These are phyloP conservation scores for Oncorhynchus nerka DNA, from an alignment of 2,113 vertebrate species.

Conservation along the genomic window DNA sequence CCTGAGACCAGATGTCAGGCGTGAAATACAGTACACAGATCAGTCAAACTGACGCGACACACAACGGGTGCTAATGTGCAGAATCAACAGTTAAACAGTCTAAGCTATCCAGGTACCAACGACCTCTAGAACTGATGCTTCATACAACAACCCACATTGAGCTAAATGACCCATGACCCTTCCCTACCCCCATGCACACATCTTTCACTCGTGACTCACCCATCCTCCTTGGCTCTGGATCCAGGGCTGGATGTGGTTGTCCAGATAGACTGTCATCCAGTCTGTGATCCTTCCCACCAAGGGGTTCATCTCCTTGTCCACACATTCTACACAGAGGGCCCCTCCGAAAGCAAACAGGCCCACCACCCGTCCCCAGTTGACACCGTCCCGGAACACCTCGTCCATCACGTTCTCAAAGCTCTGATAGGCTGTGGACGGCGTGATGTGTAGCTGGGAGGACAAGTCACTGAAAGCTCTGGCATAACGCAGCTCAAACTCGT, in stretches of 20 bases:
- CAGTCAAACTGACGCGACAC: neutral
- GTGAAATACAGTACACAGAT: neutral
- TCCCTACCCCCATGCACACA: too few relatives aligned
- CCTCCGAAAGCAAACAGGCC: slow-evolving; percentile 97
- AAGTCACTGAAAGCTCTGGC: slow-evolving; percentile 91
- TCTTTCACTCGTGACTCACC: slow-evolving; percentile 77
- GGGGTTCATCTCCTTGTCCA: slow-evolving; percentile 95
- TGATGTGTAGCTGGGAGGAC: slow-evolving; percentile 96
- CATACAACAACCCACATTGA: too few relatives aligned
- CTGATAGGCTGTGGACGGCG: slow-evolving; percentile 89
- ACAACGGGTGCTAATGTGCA: neutral
- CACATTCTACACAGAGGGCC: slow-evolving; percentile 93
- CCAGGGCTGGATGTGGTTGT: slow-evolving; percentile 93
- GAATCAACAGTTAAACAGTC: neutral
- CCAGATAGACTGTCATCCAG: slow-evolving; percentile 98
- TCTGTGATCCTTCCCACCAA: slow-evolving; percentile 87
- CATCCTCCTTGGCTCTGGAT: slow-evolving; percentile 95
- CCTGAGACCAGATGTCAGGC: too few relatives aligned
- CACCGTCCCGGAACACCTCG: slow-evolving; percentile 96
- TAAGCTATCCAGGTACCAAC: too few relatives aligned
- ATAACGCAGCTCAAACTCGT: slow-evolving; percentile 97
- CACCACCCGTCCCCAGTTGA: slow-evolving; percentile 98
- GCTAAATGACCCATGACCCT: too few relatives aligned
- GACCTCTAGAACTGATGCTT: too few relatives aligned
- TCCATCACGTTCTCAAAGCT: slow-evolving; percentile 98